Conservation (phyloP, 2,113 vertebrate genomes). For the Esox niger region DNA sequence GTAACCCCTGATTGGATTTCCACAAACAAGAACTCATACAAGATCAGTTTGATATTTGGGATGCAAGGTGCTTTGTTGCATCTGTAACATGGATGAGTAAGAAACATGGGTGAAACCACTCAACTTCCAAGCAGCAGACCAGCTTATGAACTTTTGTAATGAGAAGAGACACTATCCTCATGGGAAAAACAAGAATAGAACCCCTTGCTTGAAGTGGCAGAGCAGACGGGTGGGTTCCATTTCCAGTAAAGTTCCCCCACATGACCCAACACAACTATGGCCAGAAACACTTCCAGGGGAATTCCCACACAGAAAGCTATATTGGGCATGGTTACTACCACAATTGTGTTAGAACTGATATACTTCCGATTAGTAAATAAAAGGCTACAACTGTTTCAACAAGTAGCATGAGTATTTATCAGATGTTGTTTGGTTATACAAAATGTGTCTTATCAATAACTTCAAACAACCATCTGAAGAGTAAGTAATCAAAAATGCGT, state of each 20-base stretch:
- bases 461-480: no score
- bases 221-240: conserved; percentile 37
- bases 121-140: conserved; percentile 19
- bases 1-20: no score
- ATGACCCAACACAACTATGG: conserved; percentile 26
- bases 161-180: conserved; percentile 56
- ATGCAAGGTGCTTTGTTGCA: no score
- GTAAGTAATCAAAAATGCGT: no score
- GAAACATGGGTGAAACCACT: background rate
- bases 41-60: no score
- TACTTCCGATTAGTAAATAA: conserved; percentile 48
- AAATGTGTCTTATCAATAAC: background rate
- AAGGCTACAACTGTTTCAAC: conserved; percentile 51
- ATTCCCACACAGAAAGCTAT: conserved; percentile 46
- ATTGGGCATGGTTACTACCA: conserved; percentile 38
- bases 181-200: conserved; percentile 67
- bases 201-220: conserved; percentile 28
- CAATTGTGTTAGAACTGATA: conserved; percentile 41
- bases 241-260: conserved; percentile 44
- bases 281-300: conserved; percentile 47
- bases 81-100: no score
- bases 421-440: background rate
- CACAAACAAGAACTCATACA: no score
- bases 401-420: conserved; percentile 21
- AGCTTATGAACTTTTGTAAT: conserved; percentile 49